These are phyloP conservation scores for Brachyptera risi DNA, from an alignment of 2,888 invertebrate species.

Conservation along the genomic window DNA sequence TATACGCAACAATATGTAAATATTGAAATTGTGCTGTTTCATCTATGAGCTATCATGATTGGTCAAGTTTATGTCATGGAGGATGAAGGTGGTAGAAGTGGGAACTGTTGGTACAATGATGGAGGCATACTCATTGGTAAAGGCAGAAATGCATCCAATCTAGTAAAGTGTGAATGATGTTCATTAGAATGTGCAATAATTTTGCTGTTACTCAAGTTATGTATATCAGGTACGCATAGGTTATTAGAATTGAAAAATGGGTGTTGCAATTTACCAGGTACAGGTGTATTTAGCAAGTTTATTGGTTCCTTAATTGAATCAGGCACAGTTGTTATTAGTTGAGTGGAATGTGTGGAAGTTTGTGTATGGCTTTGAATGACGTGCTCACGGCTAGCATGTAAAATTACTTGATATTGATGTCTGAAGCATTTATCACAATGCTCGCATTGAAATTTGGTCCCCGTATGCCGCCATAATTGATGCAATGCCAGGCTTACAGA, in stretches of 20 bases:
- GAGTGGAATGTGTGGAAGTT: neutral
- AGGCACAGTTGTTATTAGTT: slow-evolving; percentile 29
- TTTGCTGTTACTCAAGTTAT: neutral
- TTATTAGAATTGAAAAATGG: slow-evolving; percentile 20
- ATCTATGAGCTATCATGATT: too few relatives aligned
- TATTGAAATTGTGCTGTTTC: too few relatives aligned
- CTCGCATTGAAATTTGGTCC: slow-evolving; percentile 46
- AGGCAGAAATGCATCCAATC: neutral
- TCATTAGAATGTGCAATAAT: neutral
- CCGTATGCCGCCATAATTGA: slow-evolving; percentile 50
- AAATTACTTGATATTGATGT: slow-evolving; percentile 49
- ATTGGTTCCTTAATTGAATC: slow-evolving; percentile 26
- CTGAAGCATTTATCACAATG: slow-evolving; percentile 47
- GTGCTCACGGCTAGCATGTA: slow-evolving; percentile 48
- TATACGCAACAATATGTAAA: too few relatives aligned
- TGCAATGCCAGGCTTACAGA: slow-evolving; percentile 49
- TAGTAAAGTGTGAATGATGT: neutral
- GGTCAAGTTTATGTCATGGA: too few relatives aligned
- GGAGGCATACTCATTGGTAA: neutral
- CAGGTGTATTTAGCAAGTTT: slow-evolving; percentile 22
- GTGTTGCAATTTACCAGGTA: slow-evolving; percentile 27
- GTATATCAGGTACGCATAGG: slow-evolving; percentile 29
- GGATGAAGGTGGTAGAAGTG: neutral
- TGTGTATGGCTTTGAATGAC: slow-evolving; percentile 35
- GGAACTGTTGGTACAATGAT: neutral